These are phyloP conservation scores for Zingel zingel DNA, from an alignment of 2,113 vertebrate species.

Conservation along the genomic window DNA sequence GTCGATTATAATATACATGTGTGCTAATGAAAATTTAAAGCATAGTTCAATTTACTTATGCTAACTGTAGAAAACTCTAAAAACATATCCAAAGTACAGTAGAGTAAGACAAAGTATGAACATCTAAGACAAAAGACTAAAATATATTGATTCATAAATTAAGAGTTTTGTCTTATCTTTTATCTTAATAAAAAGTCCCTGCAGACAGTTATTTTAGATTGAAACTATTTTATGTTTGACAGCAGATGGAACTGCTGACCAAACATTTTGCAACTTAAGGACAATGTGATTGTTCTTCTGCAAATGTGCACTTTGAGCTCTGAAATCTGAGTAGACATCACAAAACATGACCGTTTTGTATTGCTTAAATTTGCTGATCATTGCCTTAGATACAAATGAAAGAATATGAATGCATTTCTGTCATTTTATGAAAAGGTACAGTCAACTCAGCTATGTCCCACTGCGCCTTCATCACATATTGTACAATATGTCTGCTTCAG, in stretches of 20 bases:
- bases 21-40: neutral
- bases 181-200: neutral
- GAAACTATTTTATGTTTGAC: neutral
- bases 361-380: conserved; percentile 1
- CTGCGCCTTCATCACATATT: conserved; percentile 14
- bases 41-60: neutral
- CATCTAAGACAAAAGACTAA: neutral
- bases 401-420: neutral
- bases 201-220: neutral
- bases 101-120: neutral
- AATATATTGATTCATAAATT: neutral
- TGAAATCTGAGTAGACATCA: conserved; percentile 13
- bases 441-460: neutral
- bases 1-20: neutral
- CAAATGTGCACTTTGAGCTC: neutral
- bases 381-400: neutral
- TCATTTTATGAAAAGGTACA: conserved; percentile 4
- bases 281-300: neutral
- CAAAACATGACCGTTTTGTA: conserved; percentile 1
- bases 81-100: neutral
- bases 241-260: conserved; percentile 7
- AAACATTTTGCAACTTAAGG: neutral
- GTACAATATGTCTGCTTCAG: conserved; percentile 19
- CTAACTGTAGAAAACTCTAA: neutral
- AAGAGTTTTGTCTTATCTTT: neutral